Evolutionary conservation across 2,113 vertebrate genomes (phyloP).

Genomic region (Salvelinus alpinus): DNA sequence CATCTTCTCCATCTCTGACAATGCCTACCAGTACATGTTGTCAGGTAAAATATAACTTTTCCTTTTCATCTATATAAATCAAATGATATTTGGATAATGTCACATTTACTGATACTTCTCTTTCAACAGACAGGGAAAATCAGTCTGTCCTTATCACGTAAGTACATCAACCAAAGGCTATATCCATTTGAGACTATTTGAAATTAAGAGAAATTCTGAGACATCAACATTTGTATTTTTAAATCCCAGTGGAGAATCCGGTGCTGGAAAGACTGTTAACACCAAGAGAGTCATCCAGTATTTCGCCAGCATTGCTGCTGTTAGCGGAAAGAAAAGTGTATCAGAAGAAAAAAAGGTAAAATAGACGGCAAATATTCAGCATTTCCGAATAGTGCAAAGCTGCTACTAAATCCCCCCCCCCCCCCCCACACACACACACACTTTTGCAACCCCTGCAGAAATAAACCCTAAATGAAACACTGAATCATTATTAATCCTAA

Average conservation of each 20-base stretch:
- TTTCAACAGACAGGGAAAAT: conserved; percentile 3
- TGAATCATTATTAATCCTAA: no score
- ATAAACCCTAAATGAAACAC: no score
- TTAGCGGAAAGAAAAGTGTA: neutral
- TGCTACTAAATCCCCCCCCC: neutral
- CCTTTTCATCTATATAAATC: neutral
- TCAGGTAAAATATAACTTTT: conserved; percentile 70
- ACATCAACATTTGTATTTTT: neutral
- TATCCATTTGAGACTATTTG: neutral
- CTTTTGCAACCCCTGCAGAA: no score
- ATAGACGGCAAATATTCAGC: neutral
- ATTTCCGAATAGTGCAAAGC: neutral
- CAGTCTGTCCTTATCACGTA: conserved; percentile 6
- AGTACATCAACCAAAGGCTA: neutral
- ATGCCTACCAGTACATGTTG: conserved; percentile 89
- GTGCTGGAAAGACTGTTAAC: conserved; percentile 7
- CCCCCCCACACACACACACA: no score
- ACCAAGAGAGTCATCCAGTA: conserved; percentile 10
- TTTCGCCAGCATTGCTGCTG: conserved; percentile 5
- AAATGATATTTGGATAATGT: no score
- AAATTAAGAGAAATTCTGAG: no score
- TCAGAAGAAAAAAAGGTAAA: neutral
- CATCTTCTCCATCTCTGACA: conserved; percentile 93
- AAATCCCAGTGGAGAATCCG: neutral
- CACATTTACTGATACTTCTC: no score